Evolutionary conservation across 2,113 vertebrate species (phyloP), one percentile per base, ranked within the genome.

Genomic region (Balaeniceps rex): DNA sequence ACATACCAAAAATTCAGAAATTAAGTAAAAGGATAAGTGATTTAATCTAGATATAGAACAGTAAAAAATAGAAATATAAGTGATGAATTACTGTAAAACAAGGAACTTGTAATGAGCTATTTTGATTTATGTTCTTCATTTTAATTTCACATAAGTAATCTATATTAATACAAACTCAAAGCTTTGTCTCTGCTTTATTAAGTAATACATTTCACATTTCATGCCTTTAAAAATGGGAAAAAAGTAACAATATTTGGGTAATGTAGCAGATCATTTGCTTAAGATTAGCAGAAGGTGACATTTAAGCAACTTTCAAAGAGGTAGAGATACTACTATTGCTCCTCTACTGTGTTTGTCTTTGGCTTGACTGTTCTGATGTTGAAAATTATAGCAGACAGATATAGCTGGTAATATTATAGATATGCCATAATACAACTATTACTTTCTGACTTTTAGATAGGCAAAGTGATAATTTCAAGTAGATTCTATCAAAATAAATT

Each of bases 121-220:
- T 96, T 97, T 98, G 91, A 97, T 98, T 98, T 97, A 98, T 97
- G 83, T 28, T 94, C 65, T 97, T 93, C 68, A 96, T 97, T 98
- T 97, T 93, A 75, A 95, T 94, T 97, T 97, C 82, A 95, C 78
- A 36, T 96, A 88, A 98, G 94, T 94, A 97, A 97, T 97, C 93
- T 93, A 83, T 97, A 96, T 95, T 97, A 97, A 98, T 97, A 95
- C 24, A 95, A 88, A 83, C 29, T 95, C 38, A 97, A 95, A 97
- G 25, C 26, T 83, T 96, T 38, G 14, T 60, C 54, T 97, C 83
- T 95, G 64, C 44, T 95, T 93, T 97, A 93, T 94, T 95, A 98
- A 97, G 57, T 74, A 96, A 68, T 78, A 95, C 10, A n/a, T 95
- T 97, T 95, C 82, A 96, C 29, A 82, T 94, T 94, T 38, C 14